Evolutionary conservation across 2,113 vertebrate species (phyloP).

Genomic region (Microtus ochrogaster): DNA sequence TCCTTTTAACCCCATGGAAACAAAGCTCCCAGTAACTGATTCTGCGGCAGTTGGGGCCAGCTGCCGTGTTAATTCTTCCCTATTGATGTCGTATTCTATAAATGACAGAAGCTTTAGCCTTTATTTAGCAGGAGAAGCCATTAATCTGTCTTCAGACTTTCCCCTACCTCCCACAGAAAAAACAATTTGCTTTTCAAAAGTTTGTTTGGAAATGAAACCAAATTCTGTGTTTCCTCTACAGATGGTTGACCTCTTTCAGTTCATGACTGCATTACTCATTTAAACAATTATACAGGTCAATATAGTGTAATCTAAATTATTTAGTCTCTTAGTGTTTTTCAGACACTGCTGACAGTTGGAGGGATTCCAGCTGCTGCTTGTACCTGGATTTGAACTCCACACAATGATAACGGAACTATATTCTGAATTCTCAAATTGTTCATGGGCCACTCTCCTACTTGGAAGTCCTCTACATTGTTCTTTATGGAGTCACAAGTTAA

Average conservation of each 20-base stretch:
- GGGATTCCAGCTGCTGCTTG: conserved; percentile 87
- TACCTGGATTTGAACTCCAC: conserved; percentile 90
- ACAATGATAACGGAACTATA: conserved; percentile 82
- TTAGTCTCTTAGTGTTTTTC: conserved; percentile 92
- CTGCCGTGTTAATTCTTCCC: conserved; percentile 79
- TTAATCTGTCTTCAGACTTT: conserved; percentile 88
- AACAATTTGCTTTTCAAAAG: conserved; percentile 87
- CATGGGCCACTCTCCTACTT: conserved; percentile 21
- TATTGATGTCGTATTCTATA: conserved; percentile 82
- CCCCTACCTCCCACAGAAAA: conserved; percentile 88
- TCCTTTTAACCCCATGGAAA: conserved; percentile 57
- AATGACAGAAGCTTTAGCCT: conserved; percentile 87
- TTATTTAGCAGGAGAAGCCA: conserved; percentile 83
- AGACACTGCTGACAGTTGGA: conserved; percentile 90
- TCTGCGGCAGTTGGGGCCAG: conserved; percentile 79
- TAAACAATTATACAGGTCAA: conserved; percentile 91
- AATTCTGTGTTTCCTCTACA: conserved; percentile 91
- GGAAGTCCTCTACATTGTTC: conserved; percentile 31
- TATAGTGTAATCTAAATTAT: conserved; percentile 92
- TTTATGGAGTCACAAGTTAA: conserved; percentile 2
- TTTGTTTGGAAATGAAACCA: conserved; percentile 92
- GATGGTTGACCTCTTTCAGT: conserved; percentile 93
- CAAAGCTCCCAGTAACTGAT: conserved; percentile 65
- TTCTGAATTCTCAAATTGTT: conserved; percentile 77
- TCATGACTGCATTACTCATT: conserved; percentile 90